Base-by-base conservation (phyloP, 2,113 vertebrate species). In the Saguinus imperator region DNA sequence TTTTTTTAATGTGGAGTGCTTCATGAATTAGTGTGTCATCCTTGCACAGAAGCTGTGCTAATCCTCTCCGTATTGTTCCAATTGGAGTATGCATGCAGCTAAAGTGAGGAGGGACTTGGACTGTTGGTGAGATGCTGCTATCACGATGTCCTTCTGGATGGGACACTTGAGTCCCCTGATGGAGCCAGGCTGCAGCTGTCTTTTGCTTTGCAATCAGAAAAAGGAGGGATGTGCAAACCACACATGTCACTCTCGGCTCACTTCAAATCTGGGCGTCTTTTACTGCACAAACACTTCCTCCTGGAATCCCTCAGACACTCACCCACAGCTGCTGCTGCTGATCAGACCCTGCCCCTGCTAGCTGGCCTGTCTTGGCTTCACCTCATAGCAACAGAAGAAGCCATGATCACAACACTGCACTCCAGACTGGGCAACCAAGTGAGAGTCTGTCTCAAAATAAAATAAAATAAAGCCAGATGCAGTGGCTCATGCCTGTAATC, bases 211-310 rank as follows among this genome's bases (percentile, higher is more conserved):
- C 37, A 25, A 50, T 29, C 18, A 8, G 86, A 68, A 66, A 89
- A 57, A 11, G 20, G n/a, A 45, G 43, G 77, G 32, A 76, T 21
- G 43, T 40, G 29, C n/a, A 9, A 9, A 27, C 18, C 35, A 18
- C 50, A 10, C 0, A 1, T 16, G 52, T 50, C 52, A 16, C 37
- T 10, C 17, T 2, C 3, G 7, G 40, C 48, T 37, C 23, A 23
- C 37, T 29, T 11, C 58, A 12, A 20, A 84, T 20, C 58, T 21
- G 40, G 29, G 17, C 13, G 10, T 35, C 57, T 45, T 66, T 48
- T 58, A 40, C 45, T 40, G 55, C 55, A 40, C 14, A 13, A n/a
- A 17, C 37, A 40, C 23, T 25, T 40, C 55, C 55, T 82, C 6
- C 55, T 40, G 2, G 80, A 58, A 82, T 40, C n/a, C n/a, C n/a